A percentile compares a stretch with the other conserved stretches of the same genome.
Evolutionary conservation across 30 jellyfish, hydroid and myxozoan species (phyloP).

Genomic region (Nemopilema nomurai): DNA sequence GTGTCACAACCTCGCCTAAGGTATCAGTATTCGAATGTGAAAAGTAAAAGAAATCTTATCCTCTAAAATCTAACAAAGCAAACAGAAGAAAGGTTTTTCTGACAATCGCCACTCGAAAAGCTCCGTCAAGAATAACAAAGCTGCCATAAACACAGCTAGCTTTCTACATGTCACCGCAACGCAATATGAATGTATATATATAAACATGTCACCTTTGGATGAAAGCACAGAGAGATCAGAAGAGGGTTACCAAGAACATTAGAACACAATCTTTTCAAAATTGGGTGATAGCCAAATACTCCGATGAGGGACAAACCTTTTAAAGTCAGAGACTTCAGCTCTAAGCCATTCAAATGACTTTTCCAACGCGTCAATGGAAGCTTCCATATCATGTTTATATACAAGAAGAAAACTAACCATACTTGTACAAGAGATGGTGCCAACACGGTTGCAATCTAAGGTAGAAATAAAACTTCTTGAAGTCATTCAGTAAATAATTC

Average conservation of each 20-base stretch:
- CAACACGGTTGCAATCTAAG: conserved; percentile 46
- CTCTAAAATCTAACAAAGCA: too few species aligned
- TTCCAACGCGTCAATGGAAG: conserved; percentile 36
- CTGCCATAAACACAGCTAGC: too few species aligned
- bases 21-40: too few species aligned
- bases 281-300: background rate
- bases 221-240: background rate
- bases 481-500: too few species aligned
- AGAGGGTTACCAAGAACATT: background rate
- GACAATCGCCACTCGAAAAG: too few species aligned
- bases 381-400: conserved; percentile 38
- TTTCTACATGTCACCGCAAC: too few species aligned
- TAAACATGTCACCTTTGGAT: too few species aligned
- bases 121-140: too few species aligned
- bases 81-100: too few species aligned
- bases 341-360: conserved; percentile 53
- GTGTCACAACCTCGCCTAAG: too few species aligned
- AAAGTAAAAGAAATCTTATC: too few species aligned
- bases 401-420: conserved; percentile 47
- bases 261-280: background rate
- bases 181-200: too few species aligned
- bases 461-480: background rate
- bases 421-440: conserved; percentile 42
- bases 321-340: background rate
- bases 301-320: conserved; percentile 1